Base-by-base conservation (phyloP, 2,888 invertebrate species). In the Phyllotreta cruciferae region DNA sequence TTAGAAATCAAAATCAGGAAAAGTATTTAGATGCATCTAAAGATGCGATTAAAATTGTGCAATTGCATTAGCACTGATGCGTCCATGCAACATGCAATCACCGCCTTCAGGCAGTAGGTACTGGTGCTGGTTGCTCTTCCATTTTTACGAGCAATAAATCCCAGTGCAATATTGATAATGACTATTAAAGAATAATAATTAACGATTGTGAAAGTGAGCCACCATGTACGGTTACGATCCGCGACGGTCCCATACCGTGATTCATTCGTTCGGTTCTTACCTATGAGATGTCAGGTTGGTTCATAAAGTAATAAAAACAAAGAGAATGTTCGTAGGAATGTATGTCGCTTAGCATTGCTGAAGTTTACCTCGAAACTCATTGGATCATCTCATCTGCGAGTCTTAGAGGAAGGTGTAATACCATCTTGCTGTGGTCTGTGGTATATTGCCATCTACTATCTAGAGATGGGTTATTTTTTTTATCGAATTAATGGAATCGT, bases 291-390 rank as follows among this genome's bases (percentile, higher is more conserved):
- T 60, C 45, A 54, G 35, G 54, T 61, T 54, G 39, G 55, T 56
- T 56, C 52, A 62, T 44, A 49, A 52, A 63, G 45, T 58, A 56
- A 63, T 56, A 63, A 56, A 66, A 63, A 61, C 56, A 63, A 67
- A 63, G 66, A 65, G 66, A 66, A 66, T 64, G 64, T 66, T 56
- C 58, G 38, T 35, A 53, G 64, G 66, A 68, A 68, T 68, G 68
- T 68, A 58, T 68, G 69, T 70, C 68, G 66, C 41, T 60, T 50
- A 41, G 66, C 64, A 67, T 69, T 67, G 58, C 67, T 53, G 41
- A 63, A 63, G 71, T 79, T 63, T 86, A 56, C 62, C 54, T 42
- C 41, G 54, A 67, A 68, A 63, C 69, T 56, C 57, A 67, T 60
- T 70, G 60, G 66, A 73, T 70, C 70, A 72, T 72, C 70, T 70